phyloP scores from a whole-genome alignment of 2,888 invertebrate genomes.

The Chelonus formosanus region DNA sequence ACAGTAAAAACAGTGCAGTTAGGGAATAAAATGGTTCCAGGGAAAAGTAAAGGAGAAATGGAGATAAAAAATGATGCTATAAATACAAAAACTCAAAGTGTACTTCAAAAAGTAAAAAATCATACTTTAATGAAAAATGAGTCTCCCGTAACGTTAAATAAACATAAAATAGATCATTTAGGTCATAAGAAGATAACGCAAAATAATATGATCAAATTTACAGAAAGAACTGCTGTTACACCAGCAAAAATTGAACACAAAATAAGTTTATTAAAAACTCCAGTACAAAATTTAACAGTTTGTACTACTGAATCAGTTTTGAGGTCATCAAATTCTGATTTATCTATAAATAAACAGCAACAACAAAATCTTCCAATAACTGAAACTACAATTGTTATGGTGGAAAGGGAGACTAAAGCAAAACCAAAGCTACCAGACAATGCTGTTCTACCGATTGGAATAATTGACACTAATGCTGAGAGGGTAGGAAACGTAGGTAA shows the following conservation, averaged over 20 bases:
- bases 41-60: slow-evolving; percentile 19
- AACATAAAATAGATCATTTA: slow-evolving; percentile 45
- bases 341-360: slow-evolving; percentile 14
- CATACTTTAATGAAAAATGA: slow-evolving; percentile 16
- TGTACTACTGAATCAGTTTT: slow-evolving; percentile 37
- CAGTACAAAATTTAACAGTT: slow-evolving; percentile 35
- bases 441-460: slow-evolving; percentile 48
- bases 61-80: slow-evolving; percentile 17
- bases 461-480: slow-evolving; percentile 49
- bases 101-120: slow-evolving; percentile 29
- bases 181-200: slow-evolving; percentile 51
- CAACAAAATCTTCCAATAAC: slow-evolving; percentile 20
- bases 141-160: slow-evolving; percentile 6
- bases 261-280: slow-evolving; percentile 55
- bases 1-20: slow-evolving; percentile 25
- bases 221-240: slow-evolving; percentile 41
- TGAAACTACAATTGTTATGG: slow-evolving; percentile 6
- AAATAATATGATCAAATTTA: slow-evolving; percentile 52
- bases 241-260: slow-evolving; percentile 52
- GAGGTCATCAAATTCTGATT: slow-evolving; percentile 30
- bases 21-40: slow-evolving; percentile 28
- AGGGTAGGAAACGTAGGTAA: slow-evolving; percentile 48
- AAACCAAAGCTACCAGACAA: slow-evolving; percentile 31
- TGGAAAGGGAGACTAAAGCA: slow-evolving; percentile 2
- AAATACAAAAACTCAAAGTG: slow-evolving; percentile 23